Base-by-base conservation (phyloP, 1,140 invertebrate species). In the Dendrolimus kikuchii region DNA sequence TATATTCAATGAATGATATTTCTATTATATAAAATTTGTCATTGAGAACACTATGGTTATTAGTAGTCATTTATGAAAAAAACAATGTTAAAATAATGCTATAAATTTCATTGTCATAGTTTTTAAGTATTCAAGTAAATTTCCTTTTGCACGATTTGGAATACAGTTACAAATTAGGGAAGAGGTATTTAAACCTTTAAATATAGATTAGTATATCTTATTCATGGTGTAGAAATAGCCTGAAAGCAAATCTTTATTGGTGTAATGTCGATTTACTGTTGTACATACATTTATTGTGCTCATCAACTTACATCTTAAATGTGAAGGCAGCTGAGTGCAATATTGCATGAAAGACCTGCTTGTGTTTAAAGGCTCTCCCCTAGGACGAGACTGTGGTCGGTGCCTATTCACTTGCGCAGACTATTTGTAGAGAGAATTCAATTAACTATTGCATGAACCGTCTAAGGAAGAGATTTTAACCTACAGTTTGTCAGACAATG, bases 1-100 rank as follows among this genome's bases (percentile, higher is more conserved):
- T 86, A 86, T 86, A 86, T 81, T 82, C 79, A 76, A 83, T 81
- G 77, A 81, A 84, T 77, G 66, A 79, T 81, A 85, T 81, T 83
- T 83, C 81, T 83, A 80, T 81, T 77, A 79, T 83, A 79, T 83
- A 80, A 83, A 82, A 77, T 76, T 80, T 77, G 67, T 83, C 81
- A 81, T 85, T 81, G 74, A 74, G 63, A 81, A 77, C 79, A 76
- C 80, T 69, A 73, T 68, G 64, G 59, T 80, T 77, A 75, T 80
- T 79, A 79, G 80, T 86, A 83, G 80, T 81, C 74, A 82, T 82
- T 79, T 85, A 77, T 79, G 64, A 71, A 68, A 23, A 23, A 23
- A 71, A 68, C 64, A 62, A 72, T 79, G 72, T 77, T 77, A 68
- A 73, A 70, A 68, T 81, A 81, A 81, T 82, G 64, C 57, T 72